Evolutionary conservation across 2,113 vertebrate species (phyloP).

Genomic region (Tupaia chinensis): DNA sequence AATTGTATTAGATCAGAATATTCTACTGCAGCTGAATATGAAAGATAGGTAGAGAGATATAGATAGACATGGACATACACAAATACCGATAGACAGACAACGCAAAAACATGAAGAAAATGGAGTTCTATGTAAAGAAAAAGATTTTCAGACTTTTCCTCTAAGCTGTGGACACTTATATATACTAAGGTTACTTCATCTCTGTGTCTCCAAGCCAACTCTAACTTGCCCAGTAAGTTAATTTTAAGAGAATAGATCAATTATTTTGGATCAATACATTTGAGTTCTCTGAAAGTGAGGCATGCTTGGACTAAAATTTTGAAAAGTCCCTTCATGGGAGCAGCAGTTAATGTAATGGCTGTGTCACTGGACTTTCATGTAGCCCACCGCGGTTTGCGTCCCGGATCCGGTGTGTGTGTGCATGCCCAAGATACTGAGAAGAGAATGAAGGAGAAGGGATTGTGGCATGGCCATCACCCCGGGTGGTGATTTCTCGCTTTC

Average conservation of each 20-base stretch:
- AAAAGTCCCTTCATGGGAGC: neutral
- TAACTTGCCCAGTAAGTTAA: neutral
- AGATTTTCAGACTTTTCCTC: neutral
- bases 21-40: neutral
- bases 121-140: neutral
- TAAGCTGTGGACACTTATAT: neutral
- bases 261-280: slow-evolving; percentile 5
- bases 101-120: neutral
- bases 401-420: no score
- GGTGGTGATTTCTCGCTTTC: no score
- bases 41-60: neutral
- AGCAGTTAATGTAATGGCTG: no score
- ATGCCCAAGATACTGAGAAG: no score
- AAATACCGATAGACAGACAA: neutral
- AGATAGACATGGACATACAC: no score
- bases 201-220: neutral
- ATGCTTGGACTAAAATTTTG: neutral
- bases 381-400: no score
- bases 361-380: no score
- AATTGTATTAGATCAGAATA: slow-evolving; percentile 12
- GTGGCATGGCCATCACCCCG: no score
- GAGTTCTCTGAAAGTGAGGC: slow-evolving; percentile 25
- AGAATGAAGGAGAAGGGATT: no score
- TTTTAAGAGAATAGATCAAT: slow-evolving; percentile 4
- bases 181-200: neutral